Percentiles rank a stretch among this genome's conserved stretches.
phyloP scores from a whole-genome alignment of 2,888 invertebrate genomes.

The Heliconius hortense region DNA sequence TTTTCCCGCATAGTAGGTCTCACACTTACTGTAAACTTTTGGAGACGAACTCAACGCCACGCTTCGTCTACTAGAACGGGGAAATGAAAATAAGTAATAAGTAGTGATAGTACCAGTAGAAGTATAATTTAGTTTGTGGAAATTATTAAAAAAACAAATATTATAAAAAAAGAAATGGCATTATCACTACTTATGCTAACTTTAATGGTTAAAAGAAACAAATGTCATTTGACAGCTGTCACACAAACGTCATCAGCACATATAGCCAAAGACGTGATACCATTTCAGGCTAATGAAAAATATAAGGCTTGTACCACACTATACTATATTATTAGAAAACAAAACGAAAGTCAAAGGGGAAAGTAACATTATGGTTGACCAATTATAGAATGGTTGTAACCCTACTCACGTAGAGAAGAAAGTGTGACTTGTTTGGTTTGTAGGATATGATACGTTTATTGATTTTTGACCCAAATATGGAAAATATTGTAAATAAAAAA shows the following conservation, averaged over 20 bases:
- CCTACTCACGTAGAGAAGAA: constrained; percentile 37
- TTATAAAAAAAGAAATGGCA: not conserved
- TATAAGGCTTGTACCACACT: constrained; percentile 24
- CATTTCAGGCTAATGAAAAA: constrained; percentile 29
- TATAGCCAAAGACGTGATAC: constrained; percentile 11
- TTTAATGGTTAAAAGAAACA: not conserved
- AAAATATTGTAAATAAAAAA: not conserved
- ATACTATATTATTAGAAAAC: constrained; percentile 39
- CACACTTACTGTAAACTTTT: too few species aligned
- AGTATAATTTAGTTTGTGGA: too few species aligned
- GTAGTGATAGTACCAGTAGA: too few species aligned
- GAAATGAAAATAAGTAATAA: too few species aligned
- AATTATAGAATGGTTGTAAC: constrained; percentile 38
- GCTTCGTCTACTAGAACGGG: too few species aligned
- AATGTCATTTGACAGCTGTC: constrained; percentile 19
- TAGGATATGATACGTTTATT: constrained; percentile 26
- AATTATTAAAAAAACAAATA: not conserved
- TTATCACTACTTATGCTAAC: not conserved
- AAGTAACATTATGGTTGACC: constrained; percentile 41
- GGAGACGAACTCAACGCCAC: too few species aligned
- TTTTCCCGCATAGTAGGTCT: too few species aligned
- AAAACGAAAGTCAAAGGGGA: constrained; percentile 42
- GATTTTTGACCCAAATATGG: not conserved
- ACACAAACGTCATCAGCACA: not conserved
- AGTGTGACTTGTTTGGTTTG: constrained; percentile 34